Conservation (phyloP, 2,113 vertebrate genomes). For the Upupa epops region DNA sequence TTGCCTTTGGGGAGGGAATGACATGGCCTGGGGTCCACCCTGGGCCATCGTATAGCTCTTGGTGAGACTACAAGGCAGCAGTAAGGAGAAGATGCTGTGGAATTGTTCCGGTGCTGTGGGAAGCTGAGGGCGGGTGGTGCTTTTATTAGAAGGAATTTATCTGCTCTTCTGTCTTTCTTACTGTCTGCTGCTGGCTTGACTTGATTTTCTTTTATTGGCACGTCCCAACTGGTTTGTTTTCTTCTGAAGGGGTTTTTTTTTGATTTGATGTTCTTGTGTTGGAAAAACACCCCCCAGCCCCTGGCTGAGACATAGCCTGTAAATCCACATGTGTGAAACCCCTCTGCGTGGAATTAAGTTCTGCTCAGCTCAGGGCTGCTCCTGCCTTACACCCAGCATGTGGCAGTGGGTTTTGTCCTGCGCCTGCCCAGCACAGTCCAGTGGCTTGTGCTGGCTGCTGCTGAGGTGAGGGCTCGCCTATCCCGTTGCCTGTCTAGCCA, state of each 20-base stretch:
- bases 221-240: background rate
- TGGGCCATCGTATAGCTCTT: background rate
- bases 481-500: background rate
- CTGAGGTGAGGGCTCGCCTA: background rate
- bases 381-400: background rate
- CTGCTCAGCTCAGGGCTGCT: background rate
- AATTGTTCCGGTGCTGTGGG: background rate
- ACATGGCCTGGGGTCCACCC: background rate
- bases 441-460: background rate
- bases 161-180: background rate
- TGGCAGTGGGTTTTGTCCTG: background rate
- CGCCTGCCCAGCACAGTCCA: background rate
- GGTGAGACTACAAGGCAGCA: background rate
- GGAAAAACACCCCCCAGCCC: background rate
- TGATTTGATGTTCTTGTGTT: background rate
- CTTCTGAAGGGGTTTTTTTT: background rate
- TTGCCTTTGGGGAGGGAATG: background rate
- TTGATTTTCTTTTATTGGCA: background rate
- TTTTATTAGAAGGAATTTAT: background rate
- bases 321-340: background rate
- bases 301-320: background rate
- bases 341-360: rapidly evolving
- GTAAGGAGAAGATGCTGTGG: background rate
- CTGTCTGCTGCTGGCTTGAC: background rate
- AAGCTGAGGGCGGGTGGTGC: background rate